Evolutionary conservation across 1,140 invertebrate genomes (phyloP), one percentile per base, ranked within the genome.

Genomic region (Zaprionus vittiger): DNA sequence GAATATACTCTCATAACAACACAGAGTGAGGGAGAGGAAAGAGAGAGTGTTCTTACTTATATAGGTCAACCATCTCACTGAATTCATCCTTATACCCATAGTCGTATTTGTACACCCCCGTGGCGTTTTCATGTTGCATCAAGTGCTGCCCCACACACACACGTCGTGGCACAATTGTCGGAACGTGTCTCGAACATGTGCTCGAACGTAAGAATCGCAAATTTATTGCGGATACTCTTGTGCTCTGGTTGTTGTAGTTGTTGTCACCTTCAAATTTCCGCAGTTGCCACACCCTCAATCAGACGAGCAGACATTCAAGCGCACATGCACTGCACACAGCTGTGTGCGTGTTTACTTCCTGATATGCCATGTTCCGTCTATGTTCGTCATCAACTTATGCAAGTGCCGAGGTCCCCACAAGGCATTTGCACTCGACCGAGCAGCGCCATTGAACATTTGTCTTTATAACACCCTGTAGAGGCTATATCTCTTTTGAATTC

Each of bases 391-490:
- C 38, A 31, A 62, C 67, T 70, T 70, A 62, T 70, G 59, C 67
- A 70, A 70, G 67, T 70, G 31, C 34, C 57, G 54, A 60, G 55
- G 38, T 60, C 28, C 15, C 55, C 56, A 60, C 55, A 41, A 44
- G 64, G 63, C 67, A 80, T 66, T 67, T 77, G 78, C 52, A 76
- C 67, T 68, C 68, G 57, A 52, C 63, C 72, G 68, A 54, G 47
- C 65, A 61, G 14, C 41, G 56, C 17, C 65, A 56, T 59, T 69
- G 65, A 70, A 41, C 60, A 61, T 77, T 66, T 83, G 65, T 61
- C 52, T 70, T 52, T 66, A 4, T 38, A 20, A 17, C 17, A 44
- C 41, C 41, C n/a, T 44, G 3, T n/a, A 3, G 6, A 17, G 7
- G 41, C n/a, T 62, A 41, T 49, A 11, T 31, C 31, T 9, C 2